phyloP scores from a whole-genome alignment of 2,888 invertebrate species.

The Agrochola lychnidis region DNA sequence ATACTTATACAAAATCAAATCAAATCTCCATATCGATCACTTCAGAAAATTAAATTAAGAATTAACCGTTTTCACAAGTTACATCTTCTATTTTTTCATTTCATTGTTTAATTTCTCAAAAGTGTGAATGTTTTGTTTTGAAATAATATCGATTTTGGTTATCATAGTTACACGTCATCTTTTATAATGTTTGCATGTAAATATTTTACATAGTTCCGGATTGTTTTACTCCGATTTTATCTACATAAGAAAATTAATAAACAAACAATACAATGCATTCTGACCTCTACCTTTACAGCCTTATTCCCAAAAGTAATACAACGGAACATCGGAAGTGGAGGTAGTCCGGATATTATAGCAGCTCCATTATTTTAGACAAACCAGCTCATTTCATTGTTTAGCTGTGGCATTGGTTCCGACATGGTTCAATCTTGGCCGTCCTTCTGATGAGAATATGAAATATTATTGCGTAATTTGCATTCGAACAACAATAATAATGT shows the following conservation, averaged over 20 bases:
- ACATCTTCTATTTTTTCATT: not conserved
- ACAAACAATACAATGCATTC: slow-evolving; percentile 44
- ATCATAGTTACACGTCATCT: not conserved
- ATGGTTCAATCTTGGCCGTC: slow-evolving; percentile 6
- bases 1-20: not conserved
- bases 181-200: not conserved
- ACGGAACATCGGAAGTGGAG: slow-evolving; percentile 50
- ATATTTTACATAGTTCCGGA: not conserved
- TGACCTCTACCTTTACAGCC: slow-evolving; percentile 45
- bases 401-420: slow-evolving; percentile 34
- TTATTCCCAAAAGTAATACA: slow-evolving; percentile 28
- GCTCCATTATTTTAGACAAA: slow-evolving; percentile 57
- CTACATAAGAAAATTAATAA: slow-evolving; percentile 24
- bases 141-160: not conserved
- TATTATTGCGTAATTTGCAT: slow-evolving; percentile 26
- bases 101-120: too few relatives aligned
- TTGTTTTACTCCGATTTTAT: slow-evolving; percentile 15
- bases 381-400: slow-evolving; percentile 50
- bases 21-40: not conserved
- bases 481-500: not conserved
- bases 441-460: slow-evolving; percentile 35
- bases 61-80: not conserved
- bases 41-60: not conserved
- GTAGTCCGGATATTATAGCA: slow-evolving; percentile 49
- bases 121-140: not conserved